phyloP scores from a whole-genome alignment of 1,140 invertebrate species.

The Aphaenogaster floridana region DNA sequence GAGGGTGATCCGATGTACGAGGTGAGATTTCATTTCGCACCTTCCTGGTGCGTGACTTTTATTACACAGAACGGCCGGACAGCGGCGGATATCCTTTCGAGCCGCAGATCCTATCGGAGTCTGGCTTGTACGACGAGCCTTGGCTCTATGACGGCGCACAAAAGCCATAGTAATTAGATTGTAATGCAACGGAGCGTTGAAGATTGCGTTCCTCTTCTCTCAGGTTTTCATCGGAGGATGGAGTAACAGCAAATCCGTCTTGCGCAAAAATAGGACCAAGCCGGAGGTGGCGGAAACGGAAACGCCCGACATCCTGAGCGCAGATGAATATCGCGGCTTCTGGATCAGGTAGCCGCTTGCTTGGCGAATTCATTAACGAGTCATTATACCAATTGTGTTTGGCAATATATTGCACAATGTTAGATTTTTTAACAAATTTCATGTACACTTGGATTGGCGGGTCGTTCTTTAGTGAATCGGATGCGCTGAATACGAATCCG shows the following conservation, averaged over 20 bases:
- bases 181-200: not conserved
- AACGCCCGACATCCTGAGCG: conserved; percentile 90
- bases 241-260: conserved; percentile 94
- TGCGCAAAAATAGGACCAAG: conserved; percentile 92
- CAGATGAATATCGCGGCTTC: conserved; percentile 92
- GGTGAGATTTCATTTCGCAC: conserved; percentile 81
- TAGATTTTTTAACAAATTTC: too few species aligned
- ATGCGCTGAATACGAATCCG: too few species aligned
- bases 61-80: not conserved
- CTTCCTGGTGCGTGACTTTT: not conserved
- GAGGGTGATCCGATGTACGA: conserved; percentile 92
- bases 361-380: not conserved
- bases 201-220: conserved; percentile 7
- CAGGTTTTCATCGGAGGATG: conserved; percentile 94
- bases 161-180: conserved; percentile 4
- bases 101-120: not conserved
- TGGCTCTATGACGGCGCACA: not conserved
- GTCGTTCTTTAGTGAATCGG: too few species aligned
- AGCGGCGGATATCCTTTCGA: not conserved
- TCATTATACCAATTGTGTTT: not conserved
- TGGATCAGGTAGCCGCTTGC: conserved; percentile 88
- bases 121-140: not conserved
- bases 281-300: conserved; percentile 92
- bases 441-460: too few species aligned
- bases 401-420: too few species aligned